Percentiles rank a stretch among this genome's conserved stretches.
Evolutionary conservation across 2,888 invertebrate genomes (phyloP).

Genomic region (Stratiomys singularior): DNA sequence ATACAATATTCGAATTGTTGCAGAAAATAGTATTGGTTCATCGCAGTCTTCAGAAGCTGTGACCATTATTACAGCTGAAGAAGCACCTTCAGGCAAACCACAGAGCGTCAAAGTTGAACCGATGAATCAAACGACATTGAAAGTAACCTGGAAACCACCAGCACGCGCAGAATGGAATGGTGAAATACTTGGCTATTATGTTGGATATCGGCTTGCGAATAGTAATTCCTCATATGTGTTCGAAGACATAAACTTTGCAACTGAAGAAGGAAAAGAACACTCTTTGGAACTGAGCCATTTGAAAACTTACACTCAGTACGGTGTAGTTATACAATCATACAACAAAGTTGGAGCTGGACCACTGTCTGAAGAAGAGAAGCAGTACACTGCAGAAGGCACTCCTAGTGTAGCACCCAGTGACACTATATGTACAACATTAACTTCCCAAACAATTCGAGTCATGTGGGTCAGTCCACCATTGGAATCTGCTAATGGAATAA

Average conservation of each 20-base stretch:
- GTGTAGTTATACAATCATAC: conserved; percentile 94
- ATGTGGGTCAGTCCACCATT: conserved; percentile 95
- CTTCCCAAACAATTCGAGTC: conserved; percentile 93
- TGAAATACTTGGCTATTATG: conserved; percentile 89
- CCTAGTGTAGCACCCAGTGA: conserved; percentile 93
- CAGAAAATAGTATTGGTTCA: conserved; percentile 93
- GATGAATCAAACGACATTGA: conserved; percentile 85
- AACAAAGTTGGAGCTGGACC: conserved; percentile 95
- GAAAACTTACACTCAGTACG: conserved; percentile 93
- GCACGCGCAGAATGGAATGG: conserved; percentile 91
- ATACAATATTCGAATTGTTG: conserved; percentile 91
- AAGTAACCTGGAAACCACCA: conserved; percentile 92
- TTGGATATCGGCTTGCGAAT: conserved; percentile 86
- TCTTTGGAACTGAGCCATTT: conserved; percentile 83
- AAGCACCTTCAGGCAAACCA: conserved; percentile 86
- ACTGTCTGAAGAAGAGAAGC: conserved; percentile 86
- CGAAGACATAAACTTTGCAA: conserved; percentile 90
- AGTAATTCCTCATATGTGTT: conserved; percentile 89
- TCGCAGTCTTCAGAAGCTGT: conserved; percentile 93
- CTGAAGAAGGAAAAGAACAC: conserved; percentile 92
- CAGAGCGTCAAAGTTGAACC: conserved; percentile 87
- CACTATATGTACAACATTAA: conserved; percentile 90
- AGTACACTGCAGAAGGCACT: conserved; percentile 94
- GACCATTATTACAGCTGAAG: conserved; percentile 95
- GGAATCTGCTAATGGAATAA: conserved; percentile 91